These are phyloP conservation scores for Corticium candelabrum DNA, from an alignment of 37 sponge, comb jelly and placozoan species.

Conservation along the genomic window DNA sequence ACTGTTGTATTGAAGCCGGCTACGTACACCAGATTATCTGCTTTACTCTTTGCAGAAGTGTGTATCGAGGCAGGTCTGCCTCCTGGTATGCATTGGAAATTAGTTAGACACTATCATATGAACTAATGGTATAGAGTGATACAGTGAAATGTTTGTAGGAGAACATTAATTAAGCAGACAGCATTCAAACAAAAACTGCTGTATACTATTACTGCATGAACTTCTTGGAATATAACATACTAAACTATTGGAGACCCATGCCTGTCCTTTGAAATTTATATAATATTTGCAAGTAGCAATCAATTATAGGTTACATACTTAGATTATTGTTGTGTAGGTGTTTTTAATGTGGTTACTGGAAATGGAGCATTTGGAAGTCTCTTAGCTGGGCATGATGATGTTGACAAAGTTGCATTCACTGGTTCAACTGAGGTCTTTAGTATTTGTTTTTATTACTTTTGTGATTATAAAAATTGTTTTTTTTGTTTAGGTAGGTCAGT, in stretches of 20 bases:
- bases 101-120: too few relatives aligned
- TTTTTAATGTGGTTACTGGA: constrained; percentile 86
- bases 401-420: constrained; percentile 93
- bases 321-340: too few relatives aligned
- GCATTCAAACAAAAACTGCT: too few relatives aligned
- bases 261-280: background rate
- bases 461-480: background rate
- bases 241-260: background rate
- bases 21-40: constrained; percentile 80
- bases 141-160: too few relatives aligned
- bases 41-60: constrained; percentile 92
- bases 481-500: constrained; percentile 70
- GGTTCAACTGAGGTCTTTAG: constrained; percentile 66
- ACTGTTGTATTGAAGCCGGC: constrained; percentile 93
- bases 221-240: too few relatives aligned
- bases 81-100: too few relatives aligned
- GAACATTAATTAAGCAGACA: too few relatives aligned
- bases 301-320: too few relatives aligned
- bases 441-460: background rate
- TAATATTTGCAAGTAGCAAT: constrained; percentile 12
- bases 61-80: constrained; percentile 98
- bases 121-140: too few relatives aligned
- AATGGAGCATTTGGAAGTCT: constrained; percentile 74
- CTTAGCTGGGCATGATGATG: constrained; percentile 66
- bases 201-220: too few relatives aligned